Evolutionary conservation across 2,797 vertebrate genomes (phyloP), one percentile per base, ranked within the genome.

Genomic region (Platalea minor): DNA sequence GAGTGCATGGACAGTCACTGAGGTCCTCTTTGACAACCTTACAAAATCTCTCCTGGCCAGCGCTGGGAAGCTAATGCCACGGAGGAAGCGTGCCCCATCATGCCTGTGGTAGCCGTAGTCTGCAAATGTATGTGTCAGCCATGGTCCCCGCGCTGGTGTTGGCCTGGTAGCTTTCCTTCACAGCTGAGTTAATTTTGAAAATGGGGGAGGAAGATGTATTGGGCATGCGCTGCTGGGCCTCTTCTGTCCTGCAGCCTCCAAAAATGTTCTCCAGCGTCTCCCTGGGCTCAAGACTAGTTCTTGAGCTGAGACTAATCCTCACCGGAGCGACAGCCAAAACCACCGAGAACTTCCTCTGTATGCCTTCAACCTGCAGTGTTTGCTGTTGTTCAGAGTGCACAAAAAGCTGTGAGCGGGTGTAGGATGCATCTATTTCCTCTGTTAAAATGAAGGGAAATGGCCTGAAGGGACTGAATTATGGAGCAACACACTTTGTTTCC

Each of bases 1-100:
- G 25, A 13, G 48, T 67, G 29, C 9, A 7, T 43, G 43, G 35
- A 35, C 28, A 74, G 64, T 35, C 75, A 31, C 4, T 41, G 33
- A 63, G 10, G 21, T 33, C 69, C n/a, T 48, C 74, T 68, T 31
- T 50, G 87, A 56, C 56, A 59, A 9, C 37, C 48, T 77, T 84
- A 53, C 35, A 81, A 89, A 70, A 50, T 67, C 35, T 81, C 31
- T 75, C 28, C 54, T 35, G 54, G 45, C 43, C 61, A 41, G 25
- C 31, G 1, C 59, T 46, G 28, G 35, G 61, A 35, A 79, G 53
- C 5, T 41, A 41, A 41, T 41, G 41, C 41, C 41, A 24, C 0
- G 2, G 67, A 54, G 61, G 43, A 17, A 61, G 35, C 5, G 4
- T 33, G 68, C 61, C 45, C 15, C 0, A 0, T 51, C 31, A 24